Conservation (phyloP, 2,888 invertebrate species). For the Cosmia pyralina region DNA sequence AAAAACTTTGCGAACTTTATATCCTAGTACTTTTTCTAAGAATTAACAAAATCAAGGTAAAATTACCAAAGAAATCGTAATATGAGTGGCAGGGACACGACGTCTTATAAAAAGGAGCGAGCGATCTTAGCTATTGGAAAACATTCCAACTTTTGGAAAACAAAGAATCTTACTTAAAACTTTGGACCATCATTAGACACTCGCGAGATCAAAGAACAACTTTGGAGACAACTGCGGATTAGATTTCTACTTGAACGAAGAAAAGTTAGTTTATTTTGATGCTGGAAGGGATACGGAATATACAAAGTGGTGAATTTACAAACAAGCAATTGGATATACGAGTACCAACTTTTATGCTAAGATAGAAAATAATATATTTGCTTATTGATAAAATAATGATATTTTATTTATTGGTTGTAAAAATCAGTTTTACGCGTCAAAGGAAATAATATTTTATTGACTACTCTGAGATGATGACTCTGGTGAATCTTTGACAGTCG, state of each 20-base stretch:
- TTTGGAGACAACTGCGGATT: slow-evolving; percentile 71
- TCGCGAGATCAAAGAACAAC: slow-evolving; percentile 79
- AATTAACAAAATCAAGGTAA: slow-evolving; percentile 47
- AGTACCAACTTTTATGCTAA: neutral
- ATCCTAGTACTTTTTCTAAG: slow-evolving; percentile 30
- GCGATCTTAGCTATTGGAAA: slow-evolving; percentile 55
- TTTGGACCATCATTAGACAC: slow-evolving; percentile 79
- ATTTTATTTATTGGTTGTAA: neutral
- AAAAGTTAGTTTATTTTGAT: slow-evolving; percentile 27
- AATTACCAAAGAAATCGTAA: slow-evolving; percentile 51
- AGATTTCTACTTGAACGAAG: slow-evolving; percentile 65
- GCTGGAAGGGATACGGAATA: slow-evolving; percentile 45
- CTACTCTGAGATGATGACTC: neutral
- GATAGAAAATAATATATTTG: neutral
- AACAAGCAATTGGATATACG: neutral
- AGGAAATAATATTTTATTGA: neutral
- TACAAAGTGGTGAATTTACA: neutral
- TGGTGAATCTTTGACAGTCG: too few species aligned
- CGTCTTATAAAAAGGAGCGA: slow-evolving; percentile 57
- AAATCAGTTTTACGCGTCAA: neutral
- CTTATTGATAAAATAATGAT: neutral
- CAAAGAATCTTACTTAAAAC: slow-evolving; percentile 73
- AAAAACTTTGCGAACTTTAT: slow-evolving; percentile 34
- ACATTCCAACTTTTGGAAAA: slow-evolving; percentile 59
- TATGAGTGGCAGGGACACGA: slow-evolving; percentile 37